Percentiles rank a stretch among this genome's conserved stretches.
Conservation (phyloP, 2,113 vertebrate genomes). For the Myotis yumanensis region DNA sequence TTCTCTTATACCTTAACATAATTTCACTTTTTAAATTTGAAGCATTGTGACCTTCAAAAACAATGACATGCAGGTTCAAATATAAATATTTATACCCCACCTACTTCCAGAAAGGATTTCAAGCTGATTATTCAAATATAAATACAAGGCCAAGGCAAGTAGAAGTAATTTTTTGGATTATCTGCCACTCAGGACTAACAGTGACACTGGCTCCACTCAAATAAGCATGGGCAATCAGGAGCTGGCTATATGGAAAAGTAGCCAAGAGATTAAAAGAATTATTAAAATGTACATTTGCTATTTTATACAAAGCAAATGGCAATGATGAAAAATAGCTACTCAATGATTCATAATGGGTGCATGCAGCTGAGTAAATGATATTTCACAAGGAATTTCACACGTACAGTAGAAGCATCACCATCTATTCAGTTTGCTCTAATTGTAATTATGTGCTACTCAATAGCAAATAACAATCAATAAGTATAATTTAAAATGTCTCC, state of each 20-base stretch:
- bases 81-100: slow-evolving; percentile 69
- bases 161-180: slow-evolving; percentile 67
- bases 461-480: slow-evolving; percentile 57
- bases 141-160: slow-evolving; percentile 72
- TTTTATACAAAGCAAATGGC: slow-evolving; percentile 69
- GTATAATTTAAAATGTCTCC: slow-evolving; percentile 49
- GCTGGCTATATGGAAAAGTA: slow-evolving; percentile 60
- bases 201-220: slow-evolving; percentile 68
- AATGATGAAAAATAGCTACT: slow-evolving; percentile 40
- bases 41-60: slow-evolving; percentile 62
- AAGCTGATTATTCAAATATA: slow-evolving; percentile 74
- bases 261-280: slow-evolving; percentile 66
- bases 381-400: background rate
- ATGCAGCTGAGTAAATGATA: slow-evolving; percentile 33
- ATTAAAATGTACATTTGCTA: slow-evolving; percentile 63
- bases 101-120: slow-evolving; percentile 75
- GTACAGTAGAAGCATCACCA: background rate
- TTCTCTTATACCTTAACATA: slow-evolving; percentile 8
- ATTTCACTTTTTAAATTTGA: slow-evolving; percentile 52
- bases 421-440: background rate
- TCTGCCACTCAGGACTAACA: slow-evolving; percentile 69
- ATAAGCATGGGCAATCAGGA: slow-evolving; percentile 61
- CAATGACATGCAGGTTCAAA: slow-evolving; percentile 68
- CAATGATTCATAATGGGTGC: slow-evolving; percentile 7
- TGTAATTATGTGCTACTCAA: slow-evolving; percentile 36